These are phyloP conservation scores for Varanus komodoensis DNA, from an alignment of 2,113 vertebrate species.

Conservation along the genomic window DNA sequence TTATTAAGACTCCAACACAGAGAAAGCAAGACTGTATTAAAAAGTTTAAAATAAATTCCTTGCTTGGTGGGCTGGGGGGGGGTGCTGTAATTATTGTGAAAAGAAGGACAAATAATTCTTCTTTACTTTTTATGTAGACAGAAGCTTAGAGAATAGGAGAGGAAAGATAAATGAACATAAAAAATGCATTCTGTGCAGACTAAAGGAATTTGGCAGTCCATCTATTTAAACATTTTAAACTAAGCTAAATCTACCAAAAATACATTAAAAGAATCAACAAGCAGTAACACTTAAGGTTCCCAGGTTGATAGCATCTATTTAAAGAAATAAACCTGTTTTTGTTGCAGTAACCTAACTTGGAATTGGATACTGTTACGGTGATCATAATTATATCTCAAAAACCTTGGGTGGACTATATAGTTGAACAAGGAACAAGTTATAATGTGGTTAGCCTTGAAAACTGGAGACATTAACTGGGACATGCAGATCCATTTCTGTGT, in stretches of 20 bases:
- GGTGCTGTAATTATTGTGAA: background rate
- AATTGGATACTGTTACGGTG: background rate
- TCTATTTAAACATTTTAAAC: conserved; percentile 24
- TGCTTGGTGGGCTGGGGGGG: background rate
- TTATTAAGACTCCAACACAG: conserved; percentile 33
- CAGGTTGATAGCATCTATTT: conserved; percentile 1
- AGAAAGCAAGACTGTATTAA: background rate
- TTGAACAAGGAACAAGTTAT: background rate
- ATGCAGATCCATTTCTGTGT: background rate
- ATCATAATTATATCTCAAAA: background rate
- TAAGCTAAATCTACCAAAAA: conserved; percentile 11
- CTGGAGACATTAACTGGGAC: background rate
- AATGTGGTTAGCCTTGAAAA: background rate
- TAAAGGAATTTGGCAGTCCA: conserved; percentile 12
- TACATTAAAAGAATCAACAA: conserved; percentile 7
- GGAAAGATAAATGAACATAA: conserved; percentile 22
- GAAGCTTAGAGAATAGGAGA: conserved; percentile 25
- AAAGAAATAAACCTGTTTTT: background rate
- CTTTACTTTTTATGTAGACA: conserved; percentile 50
- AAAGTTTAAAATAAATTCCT: background rate
- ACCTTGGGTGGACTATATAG: background rate
- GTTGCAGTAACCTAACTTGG: background rate
- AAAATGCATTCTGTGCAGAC: conserved; percentile 13
- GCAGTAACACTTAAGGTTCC: conserved; percentile 1
- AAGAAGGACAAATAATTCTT: conserved; percentile 47